Conservation (phyloP, 2,797 vertebrate species). For the Megaceryle alcyon region DNA sequence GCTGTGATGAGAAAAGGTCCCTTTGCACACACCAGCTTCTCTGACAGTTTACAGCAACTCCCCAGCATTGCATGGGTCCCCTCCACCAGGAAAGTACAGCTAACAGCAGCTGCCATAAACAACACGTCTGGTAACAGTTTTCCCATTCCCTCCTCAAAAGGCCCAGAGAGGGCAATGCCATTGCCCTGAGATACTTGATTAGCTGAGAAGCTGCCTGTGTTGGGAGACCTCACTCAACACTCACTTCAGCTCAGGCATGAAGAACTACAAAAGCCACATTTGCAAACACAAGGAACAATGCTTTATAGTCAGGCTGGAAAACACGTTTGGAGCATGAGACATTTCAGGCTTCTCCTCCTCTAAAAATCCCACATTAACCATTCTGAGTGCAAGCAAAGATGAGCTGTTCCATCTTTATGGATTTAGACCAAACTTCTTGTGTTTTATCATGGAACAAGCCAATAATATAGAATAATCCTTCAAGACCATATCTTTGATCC, state of each 20-base stretch:
- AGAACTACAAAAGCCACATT: slow-evolving; percentile 20
- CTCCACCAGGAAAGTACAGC: neutral
- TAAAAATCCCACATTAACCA: slow-evolving; percentile 5
- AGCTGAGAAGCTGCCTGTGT: neutral
- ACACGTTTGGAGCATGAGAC: slow-evolving; percentile 19
- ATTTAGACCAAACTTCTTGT: neutral
- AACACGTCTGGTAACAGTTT: neutral
- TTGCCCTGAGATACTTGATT: neutral
- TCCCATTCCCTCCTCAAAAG: neutral
- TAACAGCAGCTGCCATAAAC: slow-evolving; percentile 16
- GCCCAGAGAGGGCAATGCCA: neutral
- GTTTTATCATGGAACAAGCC: neutral
- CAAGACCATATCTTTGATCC: neutral
- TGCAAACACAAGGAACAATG: slow-evolving; percentile 45
- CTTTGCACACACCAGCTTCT: neutral
- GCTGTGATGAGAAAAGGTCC: neutral
- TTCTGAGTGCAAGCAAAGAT: neutral
- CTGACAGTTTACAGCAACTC: neutral
- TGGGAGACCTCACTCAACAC: neutral
- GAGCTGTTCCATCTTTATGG: neutral
- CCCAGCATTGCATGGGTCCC: neutral
- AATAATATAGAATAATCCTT: neutral
- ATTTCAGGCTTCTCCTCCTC: slow-evolving; percentile 28
- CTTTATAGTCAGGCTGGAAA: slow-evolving; percentile 51
- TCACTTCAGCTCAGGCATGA: slow-evolving; percentile 39